Conservation (phyloP, 2,888 invertebrate genomes). For the Sesia apiformis region DNA sequence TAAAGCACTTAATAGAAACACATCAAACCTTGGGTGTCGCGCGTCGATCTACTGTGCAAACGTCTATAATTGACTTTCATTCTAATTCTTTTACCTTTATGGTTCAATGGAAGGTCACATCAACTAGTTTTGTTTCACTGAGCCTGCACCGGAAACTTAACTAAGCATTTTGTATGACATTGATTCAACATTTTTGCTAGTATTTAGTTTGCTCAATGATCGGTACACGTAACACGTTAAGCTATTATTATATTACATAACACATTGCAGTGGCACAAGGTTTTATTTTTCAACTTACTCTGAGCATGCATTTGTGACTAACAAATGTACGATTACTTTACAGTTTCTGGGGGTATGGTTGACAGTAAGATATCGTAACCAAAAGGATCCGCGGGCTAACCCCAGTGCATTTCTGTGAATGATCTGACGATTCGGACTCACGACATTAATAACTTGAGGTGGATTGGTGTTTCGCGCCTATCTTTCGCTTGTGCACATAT, state of each 20-base stretch:
- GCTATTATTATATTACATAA: too few species aligned
- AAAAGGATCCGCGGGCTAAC: constrained; percentile 97
- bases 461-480: constrained; percentile 52
- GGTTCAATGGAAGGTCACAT: neutral
- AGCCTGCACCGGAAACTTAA: neutral
- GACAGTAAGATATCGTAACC: constrained; percentile 97
- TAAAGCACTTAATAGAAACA: too few species aligned
- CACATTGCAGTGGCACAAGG: too few species aligned
- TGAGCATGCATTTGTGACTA: constrained; percentile 44
- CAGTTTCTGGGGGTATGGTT: constrained; percentile 98
- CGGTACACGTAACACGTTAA: too few species aligned
- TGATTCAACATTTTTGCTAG: too few species aligned
- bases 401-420: constrained; percentile 97
- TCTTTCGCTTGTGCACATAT: constrained; percentile 12
- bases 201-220: too few species aligned
- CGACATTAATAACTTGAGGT: constrained; percentile 48
- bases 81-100: neutral
- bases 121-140: neutral
- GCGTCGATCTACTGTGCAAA: too few species aligned
- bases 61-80: too few species aligned
- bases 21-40: too few species aligned
- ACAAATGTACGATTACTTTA: constrained; percentile 51
- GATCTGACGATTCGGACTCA: constrained; percentile 49
- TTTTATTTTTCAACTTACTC: neutral
- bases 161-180: too few species aligned